Percentiles rank a stretch among this genome's conserved stretches.
phyloP scores from a whole-genome alignment of 2,888 invertebrate genomes.

The Epirrhoe tristata region DNA sequence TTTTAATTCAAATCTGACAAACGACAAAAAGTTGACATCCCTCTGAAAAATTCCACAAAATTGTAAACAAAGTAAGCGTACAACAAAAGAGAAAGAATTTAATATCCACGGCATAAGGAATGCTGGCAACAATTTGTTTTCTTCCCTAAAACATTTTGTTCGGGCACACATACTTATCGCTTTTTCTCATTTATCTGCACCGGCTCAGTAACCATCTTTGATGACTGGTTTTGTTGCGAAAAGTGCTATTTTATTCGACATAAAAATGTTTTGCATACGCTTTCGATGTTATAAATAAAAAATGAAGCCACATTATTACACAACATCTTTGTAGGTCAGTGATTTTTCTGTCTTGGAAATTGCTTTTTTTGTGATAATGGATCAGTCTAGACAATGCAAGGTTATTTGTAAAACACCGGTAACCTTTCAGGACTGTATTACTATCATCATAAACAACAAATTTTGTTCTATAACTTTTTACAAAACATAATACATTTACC shows the following conservation, averaged over 20 bases:
- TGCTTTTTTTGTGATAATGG: neutral
- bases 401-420: too few relatives aligned
- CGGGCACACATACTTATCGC: conserved; percentile 60
- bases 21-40: conserved; percentile 63
- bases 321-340: conserved; percentile 36
- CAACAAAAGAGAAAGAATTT: conserved; percentile 78
- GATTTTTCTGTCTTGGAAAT: conserved; percentile 8
- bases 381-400: conserved; percentile 1
- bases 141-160: conserved; percentile 68
- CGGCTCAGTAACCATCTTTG: conserved; percentile 47
- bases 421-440: too few relatives aligned
- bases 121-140: conserved; percentile 77
- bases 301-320: conserved; percentile 14
- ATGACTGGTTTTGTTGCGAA: conserved; percentile 35
- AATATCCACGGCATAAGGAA: conserved; percentile 74
- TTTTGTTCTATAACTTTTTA: too few relatives aligned
- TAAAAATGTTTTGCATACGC: conserved; percentile 30
- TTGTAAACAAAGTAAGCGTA: conserved; percentile 70
- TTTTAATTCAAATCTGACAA: conserved; percentile 62
- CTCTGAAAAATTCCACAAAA: conserved; percentile 62
- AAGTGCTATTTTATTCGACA: conserved; percentile 24
- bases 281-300: conserved; percentile 13
- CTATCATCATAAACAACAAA: too few relatives aligned
- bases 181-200: conserved; percentile 52
- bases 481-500: too few relatives aligned